These are phyloP conservation scores for Tonatia bakeri DNA, from an alignment of 2,113 vertebrate genomes.

Conservation along the genomic window DNA sequence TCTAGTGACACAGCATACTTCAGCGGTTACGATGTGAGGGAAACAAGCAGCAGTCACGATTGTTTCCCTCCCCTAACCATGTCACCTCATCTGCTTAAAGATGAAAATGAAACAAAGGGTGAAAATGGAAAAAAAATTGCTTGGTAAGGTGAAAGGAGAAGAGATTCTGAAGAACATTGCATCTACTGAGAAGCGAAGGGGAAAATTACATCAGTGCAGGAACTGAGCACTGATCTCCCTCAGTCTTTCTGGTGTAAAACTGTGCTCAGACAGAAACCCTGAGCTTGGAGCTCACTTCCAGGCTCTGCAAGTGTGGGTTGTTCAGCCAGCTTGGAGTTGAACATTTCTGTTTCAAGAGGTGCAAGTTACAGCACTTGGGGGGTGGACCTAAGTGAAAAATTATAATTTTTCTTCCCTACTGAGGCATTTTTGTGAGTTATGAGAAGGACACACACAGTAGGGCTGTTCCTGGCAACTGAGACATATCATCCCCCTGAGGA, in stretches of 20 bases:
- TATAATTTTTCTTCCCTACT: not conserved
- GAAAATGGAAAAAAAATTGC: not conserved
- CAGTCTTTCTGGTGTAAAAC: not conserved
- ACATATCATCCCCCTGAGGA: fast-evolving
- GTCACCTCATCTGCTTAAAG: not conserved
- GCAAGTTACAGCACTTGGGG: not conserved
- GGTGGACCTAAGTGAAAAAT: not conserved
- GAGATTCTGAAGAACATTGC: not conserved
- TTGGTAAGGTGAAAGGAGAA: not conserved
- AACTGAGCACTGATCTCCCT: not conserved
- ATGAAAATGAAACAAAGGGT: not conserved
- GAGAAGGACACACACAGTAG: not conserved
- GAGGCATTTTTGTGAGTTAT: not conserved
- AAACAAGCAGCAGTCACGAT: not conserved
- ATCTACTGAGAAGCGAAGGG: not conserved
- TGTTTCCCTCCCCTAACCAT: not conserved
- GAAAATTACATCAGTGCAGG: not conserved
- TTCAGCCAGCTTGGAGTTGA: not conserved
- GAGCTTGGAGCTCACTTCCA: not conserved
- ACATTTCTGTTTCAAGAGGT: not conserved
- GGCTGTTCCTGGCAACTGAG: not conserved
- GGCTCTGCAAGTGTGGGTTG: not conserved
- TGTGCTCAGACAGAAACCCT: not conserved
- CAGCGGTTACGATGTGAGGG: not conserved
- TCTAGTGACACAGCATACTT: not conserved